A percentile compares a stretch with the other conserved stretches of the same genome.
phyloP scores from a whole-genome alignment of 2,113 vertebrate species.

The Aegithalos caudatus region DNA sequence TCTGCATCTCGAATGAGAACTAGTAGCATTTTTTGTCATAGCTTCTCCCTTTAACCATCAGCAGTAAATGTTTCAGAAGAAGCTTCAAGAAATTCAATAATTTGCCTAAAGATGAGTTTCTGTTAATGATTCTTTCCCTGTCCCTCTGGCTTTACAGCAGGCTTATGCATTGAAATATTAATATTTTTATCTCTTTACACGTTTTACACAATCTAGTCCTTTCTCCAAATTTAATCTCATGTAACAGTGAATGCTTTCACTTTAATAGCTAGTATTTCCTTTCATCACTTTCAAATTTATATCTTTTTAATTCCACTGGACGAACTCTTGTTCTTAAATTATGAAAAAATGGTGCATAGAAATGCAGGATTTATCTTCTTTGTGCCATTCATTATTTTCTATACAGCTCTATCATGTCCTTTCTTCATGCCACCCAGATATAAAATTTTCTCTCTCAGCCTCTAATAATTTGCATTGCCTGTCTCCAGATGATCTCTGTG shows the following conservation, averaged over 20 bases:
- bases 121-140: background rate
- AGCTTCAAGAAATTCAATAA: background rate
- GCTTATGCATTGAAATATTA: background rate
- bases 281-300: background rate
- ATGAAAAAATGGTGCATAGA: background rate
- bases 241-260: background rate
- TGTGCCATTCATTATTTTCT: background rate
- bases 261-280: background rate
- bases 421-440: background rate
- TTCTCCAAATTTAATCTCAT: background rate
- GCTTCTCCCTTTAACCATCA: background rate
- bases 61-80: background rate
- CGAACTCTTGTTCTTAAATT: background rate
- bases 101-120: background rate
- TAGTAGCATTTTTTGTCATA: background rate
- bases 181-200: background rate
- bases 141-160: background rate
- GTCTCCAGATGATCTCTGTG: background rate
- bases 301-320: background rate
- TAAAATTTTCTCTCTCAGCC: background rate
- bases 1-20: background rate
- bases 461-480: background rate
- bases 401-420: background rate
- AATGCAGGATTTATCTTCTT: constrained; percentile 5
- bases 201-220: background rate